phyloP scores from a whole-genome alignment of 2,888 invertebrate genomes.

The Merodon equestris region DNA sequence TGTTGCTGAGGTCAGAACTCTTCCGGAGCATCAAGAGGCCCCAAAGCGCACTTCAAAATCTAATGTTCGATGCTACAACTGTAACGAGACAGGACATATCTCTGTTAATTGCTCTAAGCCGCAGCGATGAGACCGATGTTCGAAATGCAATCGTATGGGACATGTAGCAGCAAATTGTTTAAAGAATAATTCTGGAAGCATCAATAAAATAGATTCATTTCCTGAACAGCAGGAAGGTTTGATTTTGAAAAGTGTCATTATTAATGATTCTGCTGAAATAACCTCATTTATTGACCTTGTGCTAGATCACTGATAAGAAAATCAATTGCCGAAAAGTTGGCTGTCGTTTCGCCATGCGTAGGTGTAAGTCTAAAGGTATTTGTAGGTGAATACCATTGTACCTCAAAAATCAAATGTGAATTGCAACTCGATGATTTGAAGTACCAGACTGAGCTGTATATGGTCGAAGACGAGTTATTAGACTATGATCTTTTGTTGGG shows the following conservation, averaged over 20 bases:
- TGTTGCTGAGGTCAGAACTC: not conserved
- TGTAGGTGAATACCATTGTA: not conserved
- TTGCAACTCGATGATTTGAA: not conserved
- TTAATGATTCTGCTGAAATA: not conserved
- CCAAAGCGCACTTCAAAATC: constrained; percentile 2
- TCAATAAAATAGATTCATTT: not conserved
- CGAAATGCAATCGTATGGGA: constrained; percentile 2
- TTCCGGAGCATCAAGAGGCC: not conserved
- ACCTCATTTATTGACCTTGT: not conserved
- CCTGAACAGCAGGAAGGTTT: not conserved
- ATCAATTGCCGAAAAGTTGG: not conserved
- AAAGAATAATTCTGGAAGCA: not conserved
- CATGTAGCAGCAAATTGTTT: not conserved
- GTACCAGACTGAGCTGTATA: constrained; percentile 4
- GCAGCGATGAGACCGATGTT: constrained; percentile 7
- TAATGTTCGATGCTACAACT: constrained; percentile 5
- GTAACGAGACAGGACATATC: constrained; percentile 14
- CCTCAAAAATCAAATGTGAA: not conserved
- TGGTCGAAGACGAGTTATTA: constrained; percentile 15
- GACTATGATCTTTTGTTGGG: constrained; percentile 13
- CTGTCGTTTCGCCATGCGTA: not conserved
- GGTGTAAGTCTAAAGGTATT: not conserved
- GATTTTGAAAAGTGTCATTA: not conserved
- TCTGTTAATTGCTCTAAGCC: constrained; percentile 5
- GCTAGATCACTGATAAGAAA: not conserved